These are phyloP conservation scores for Oegoconia quadripuncta DNA, from an alignment of 2,888 invertebrate genomes.

Conservation along the genomic window DNA sequence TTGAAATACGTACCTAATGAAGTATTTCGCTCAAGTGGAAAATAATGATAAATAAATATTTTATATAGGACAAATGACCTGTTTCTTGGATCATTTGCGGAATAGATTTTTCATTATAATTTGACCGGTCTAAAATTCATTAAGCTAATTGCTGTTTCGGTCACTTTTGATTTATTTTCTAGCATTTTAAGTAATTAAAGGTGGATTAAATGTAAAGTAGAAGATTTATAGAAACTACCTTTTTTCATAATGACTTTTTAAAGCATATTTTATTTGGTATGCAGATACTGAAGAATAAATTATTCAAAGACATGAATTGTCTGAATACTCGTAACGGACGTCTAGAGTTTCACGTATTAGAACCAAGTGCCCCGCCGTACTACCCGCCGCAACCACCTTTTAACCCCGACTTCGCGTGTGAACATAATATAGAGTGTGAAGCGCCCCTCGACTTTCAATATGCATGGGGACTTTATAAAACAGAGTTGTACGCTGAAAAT, in stretches of 20 bases:
- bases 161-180: too few relatives aligned
- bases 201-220: too few relatives aligned
- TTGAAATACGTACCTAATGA: too few relatives aligned
- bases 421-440: conserved; percentile 31
- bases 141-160: too few relatives aligned
- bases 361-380: conserved; percentile 49
- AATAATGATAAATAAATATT: too few relatives aligned
- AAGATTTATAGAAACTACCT: neutral
- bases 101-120: too few relatives aligned
- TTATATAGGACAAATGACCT: too few relatives aligned
- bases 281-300: conserved; percentile 22
- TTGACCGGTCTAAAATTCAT: too few relatives aligned
- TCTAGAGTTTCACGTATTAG: conserved; percentile 40
- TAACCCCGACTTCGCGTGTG: conserved; percentile 57
- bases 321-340: conserved; percentile 44
- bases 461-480: conserved; percentile 36
- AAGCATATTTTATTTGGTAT: conserved; percentile 3
- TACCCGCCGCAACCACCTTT: conserved; percentile 62
- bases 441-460: conserved; percentile 24
- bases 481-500: conserved; percentile 33
- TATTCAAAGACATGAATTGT: conserved; percentile 57
- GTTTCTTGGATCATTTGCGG: too few relatives aligned
- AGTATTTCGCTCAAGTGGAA: too few relatives aligned
- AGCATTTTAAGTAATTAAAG: too few relatives aligned
- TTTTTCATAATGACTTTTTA: neutral